These are phyloP conservation scores for Chiloscyllium punctatum DNA, from an alignment of 2,797 vertebrate species.

Conservation along the genomic window DNA sequence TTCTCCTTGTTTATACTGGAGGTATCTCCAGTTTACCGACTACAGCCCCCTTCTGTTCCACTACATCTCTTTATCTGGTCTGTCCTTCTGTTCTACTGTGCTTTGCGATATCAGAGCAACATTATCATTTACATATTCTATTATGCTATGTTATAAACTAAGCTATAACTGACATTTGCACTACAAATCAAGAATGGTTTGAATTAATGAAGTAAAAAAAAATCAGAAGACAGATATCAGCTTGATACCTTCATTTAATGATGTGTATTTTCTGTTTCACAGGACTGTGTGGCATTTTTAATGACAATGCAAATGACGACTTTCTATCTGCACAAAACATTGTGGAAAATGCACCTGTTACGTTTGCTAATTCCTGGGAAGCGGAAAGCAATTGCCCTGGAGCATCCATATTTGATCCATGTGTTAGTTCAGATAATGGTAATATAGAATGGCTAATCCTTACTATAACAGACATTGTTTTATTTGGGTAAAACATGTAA, in stretches of 20 bases:
- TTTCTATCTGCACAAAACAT: conserved; percentile 67
- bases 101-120: no score
- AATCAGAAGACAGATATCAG: background rate
- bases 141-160: background rate
- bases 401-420: conserved; percentile 43
- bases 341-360: conserved; percentile 57
- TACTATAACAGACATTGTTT: background rate
- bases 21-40: background rate
- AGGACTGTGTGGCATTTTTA: conserved; percentile 74
- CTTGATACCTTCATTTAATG: background rate
- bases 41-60: no score
- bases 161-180: background rate
- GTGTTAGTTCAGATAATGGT: conserved; percentile 61
- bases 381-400: conserved; percentile 46
- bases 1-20: no score
- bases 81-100: no score
- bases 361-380: conserved; percentile 65
- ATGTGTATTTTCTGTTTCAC: conserved; percentile 17
- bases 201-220: background rate
- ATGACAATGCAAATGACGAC: conserved; percentile 65
- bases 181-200: background rate
- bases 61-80: no score
- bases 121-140: no score
- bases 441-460: conserved; percentile 32
- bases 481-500: background rate